Evolutionary conservation across 2,113 vertebrate genomes (phyloP).

Genomic region (Acanthisitta chloris): DNA sequence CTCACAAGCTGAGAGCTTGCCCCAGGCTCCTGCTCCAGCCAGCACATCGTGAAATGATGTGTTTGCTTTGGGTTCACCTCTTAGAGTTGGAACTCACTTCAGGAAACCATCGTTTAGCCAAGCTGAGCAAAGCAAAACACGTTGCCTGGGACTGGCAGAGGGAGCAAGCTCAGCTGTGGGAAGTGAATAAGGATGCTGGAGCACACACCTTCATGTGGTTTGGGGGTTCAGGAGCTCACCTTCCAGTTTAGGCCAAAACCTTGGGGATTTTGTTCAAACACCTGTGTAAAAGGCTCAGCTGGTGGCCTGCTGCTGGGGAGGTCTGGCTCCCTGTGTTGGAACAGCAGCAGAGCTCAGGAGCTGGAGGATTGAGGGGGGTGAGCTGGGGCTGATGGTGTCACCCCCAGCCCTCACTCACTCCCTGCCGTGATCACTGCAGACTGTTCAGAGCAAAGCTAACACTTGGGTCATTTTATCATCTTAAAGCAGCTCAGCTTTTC

Average conservation of each 20-base stretch:
- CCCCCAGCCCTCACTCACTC: not conserved
- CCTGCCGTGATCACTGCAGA: not conserved
- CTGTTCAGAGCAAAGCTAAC: not conserved
- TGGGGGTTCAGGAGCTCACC: not conserved
- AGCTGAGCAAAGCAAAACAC: not conserved
- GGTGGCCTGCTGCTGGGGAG: not conserved
- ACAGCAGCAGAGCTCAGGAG: not conserved
- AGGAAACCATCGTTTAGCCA: not conserved
- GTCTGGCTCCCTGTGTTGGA: not conserved
- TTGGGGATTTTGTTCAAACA: not conserved
- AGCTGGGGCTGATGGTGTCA: not conserved
- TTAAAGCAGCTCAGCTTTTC: not conserved
- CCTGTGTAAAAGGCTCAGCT: not conserved
- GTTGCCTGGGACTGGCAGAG: not conserved
- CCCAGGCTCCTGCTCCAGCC: not conserved
- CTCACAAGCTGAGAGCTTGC: not conserved
- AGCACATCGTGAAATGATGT: not conserved
- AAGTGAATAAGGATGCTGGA: not conserved
- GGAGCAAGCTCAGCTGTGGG: not conserved
- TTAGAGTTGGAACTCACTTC: not conserved
- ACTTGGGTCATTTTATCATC: accelerated
- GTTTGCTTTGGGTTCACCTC: conserved; percentile 15
- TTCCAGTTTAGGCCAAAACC: not conserved
- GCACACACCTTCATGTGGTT: accelerated
- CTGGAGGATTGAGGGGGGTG: not conserved